Evolutionary conservation across 2,888 invertebrate genomes (phyloP).

Genomic region (Aelia acuminata): DNA sequence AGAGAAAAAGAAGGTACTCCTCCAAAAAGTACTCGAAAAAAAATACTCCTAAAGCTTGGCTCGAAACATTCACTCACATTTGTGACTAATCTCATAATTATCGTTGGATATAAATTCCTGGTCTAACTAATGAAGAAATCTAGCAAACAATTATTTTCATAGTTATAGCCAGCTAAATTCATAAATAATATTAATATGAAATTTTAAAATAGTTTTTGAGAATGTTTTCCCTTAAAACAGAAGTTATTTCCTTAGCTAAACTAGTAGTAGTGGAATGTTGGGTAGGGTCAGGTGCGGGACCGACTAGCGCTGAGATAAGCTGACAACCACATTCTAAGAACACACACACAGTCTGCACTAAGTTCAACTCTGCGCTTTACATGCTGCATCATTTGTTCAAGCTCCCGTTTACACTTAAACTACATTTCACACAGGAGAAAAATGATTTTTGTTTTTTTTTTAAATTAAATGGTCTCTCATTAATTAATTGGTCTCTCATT

Average conservation of each 20-base stretch:
- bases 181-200: background rate
- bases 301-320: background rate
- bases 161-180: too few relatives aligned
- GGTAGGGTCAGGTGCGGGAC: background rate
- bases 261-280: background rate
- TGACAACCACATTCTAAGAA: constrained; percentile 25
- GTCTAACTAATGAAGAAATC: too few relatives aligned
- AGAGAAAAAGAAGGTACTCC: too few relatives aligned
- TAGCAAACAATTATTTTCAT: too few relatives aligned
- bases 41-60: too few relatives aligned
- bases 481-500: too few relatives aligned
- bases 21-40: too few relatives aligned
- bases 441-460: too few relatives aligned
- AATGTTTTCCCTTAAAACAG: background rate
- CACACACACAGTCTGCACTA: background rate
- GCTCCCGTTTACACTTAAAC: background rate
- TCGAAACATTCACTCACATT: too few relatives aligned
- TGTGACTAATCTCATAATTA: too few relatives aligned
- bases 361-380: background rate
- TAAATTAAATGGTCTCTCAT: too few relatives aligned
- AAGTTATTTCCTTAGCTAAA: background rate
- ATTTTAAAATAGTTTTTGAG: background rate
- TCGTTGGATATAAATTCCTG: too few relatives aligned
- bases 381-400: background rate
- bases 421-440: background rate